Conservation (phyloP, 1,140 invertebrate species). For the Drosophila seguyi region DNA sequence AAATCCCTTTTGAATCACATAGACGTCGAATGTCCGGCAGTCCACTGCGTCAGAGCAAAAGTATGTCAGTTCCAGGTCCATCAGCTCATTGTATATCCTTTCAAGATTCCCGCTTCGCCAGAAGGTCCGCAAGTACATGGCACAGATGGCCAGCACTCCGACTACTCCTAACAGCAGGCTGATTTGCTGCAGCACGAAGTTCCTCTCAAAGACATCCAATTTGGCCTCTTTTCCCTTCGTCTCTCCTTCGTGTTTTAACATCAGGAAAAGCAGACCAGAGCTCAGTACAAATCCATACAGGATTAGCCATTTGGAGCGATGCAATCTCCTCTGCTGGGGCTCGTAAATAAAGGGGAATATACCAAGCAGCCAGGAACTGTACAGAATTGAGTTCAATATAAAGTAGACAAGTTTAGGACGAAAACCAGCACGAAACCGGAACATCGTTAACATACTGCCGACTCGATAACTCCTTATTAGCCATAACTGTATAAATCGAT, state of each 20-base stretch:
- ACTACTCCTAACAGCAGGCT: neutral
- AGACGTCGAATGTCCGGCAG: constrained; percentile 10
- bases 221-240: neutral
- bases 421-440: constrained; percentile 30
- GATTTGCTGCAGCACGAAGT: constrained; percentile 19
- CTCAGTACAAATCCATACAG: constrained; percentile 43
- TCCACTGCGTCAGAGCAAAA: neutral
- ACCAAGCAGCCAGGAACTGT: constrained; percentile 46
- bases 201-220: constrained; percentile 19
- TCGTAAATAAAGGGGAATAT: constrained; percentile 55
- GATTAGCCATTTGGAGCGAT: constrained; percentile 40
- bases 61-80: constrained; percentile 2
- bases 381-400: constrained; percentile 29
- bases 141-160: constrained; percentile 16
- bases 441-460: constrained; percentile 30
- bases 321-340: constrained; percentile 9
- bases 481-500: neutral
- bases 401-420: constrained; percentile 32
- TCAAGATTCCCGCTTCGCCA: constrained; percentile 15
- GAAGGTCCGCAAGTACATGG: constrained; percentile 13
- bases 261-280: constrained; percentile 8
- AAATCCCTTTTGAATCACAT: constrained; percentile 15
- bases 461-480: neutral
- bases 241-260: neutral
- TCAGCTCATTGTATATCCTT: constrained; percentile 21